phyloP scores from a whole-genome alignment of 2,888 invertebrate genomes.

The Pseudococcus longispinus region DNA sequence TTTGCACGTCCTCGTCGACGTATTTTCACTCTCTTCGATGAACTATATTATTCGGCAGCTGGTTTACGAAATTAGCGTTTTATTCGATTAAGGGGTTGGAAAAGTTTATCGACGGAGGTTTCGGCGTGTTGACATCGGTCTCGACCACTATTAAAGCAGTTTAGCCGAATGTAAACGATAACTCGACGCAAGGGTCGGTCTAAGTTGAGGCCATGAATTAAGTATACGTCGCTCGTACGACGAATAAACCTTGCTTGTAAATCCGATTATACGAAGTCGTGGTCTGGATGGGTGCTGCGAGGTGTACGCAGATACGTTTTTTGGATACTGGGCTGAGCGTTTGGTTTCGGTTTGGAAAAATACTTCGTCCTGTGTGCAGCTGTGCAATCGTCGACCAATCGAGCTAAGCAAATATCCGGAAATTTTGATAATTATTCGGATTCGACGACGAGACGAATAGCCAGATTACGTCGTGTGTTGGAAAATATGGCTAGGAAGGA shows the following conservation, averaged over 20 bases:
- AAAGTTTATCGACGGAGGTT: background rate
- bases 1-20: background rate
- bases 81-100: background rate
- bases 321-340: background rate
- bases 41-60: background rate
- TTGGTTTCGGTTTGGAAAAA: background rate
- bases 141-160: background rate
- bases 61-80: background rate
- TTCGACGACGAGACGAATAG: background rate
- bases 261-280: background rate
- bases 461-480: too few relatives aligned
- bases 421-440: background rate
- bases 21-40: background rate
- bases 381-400: background rate
- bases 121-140: background rate
- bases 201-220: background rate
- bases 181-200: background rate
- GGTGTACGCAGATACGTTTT: background rate
- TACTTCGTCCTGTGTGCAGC: background rate
- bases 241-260: background rate
- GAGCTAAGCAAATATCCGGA: background rate
- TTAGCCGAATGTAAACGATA: background rate
- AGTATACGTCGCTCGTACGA: background rate
- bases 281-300: background rate
- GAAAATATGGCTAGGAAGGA: too few relatives aligned